A percentile compares a stretch with the other conserved stretches of the same genome.
phyloP scores from a whole-genome alignment of 2,888 invertebrate genomes.

The Bhutanitis thaidina region DNA sequence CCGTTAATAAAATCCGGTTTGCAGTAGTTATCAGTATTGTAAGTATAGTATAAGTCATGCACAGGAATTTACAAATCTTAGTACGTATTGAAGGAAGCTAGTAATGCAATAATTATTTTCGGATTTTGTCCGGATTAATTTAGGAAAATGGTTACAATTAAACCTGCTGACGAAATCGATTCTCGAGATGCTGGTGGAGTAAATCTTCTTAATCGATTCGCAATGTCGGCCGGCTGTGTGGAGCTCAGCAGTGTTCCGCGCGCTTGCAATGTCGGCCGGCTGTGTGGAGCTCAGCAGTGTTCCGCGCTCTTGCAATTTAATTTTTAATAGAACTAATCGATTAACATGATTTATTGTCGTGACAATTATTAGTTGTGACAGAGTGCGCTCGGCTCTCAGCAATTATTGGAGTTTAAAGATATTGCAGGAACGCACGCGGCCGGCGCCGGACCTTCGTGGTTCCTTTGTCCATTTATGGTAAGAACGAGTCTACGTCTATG shows the following conservation, averaged over 20 bases:
- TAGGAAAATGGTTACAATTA: no score
- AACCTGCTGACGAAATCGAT: no score
- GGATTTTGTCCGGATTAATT: no score
- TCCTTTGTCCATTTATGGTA: slow-evolving; percentile 13
- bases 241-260: neutral
- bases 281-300: neutral
- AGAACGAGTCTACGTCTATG: neutral
- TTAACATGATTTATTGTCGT: slow-evolving; percentile 2
- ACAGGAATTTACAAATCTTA: no score
- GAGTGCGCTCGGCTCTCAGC: neutral
- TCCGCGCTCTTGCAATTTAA: neutral
- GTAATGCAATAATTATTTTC: no score
- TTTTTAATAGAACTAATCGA: neutral
- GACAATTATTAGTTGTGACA: neutral
- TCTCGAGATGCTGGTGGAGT: no score
- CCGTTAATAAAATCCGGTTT: no score
- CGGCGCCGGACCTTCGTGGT: slow-evolving; percentile 12
- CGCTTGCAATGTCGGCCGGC: neutral
- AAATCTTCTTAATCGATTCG: slow-evolving; percentile 1
- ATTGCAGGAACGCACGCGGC: slow-evolving; percentile 15
- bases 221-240: neutral
- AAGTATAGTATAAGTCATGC: no score
- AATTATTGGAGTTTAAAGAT: slow-evolving; percentile 7
- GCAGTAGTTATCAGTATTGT: no score
- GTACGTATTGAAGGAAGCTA: no score